These are phyloP conservation scores for Cephus pygmeus DNA, from an alignment of 2,888 invertebrate species.

Conservation along the genomic window DNA sequence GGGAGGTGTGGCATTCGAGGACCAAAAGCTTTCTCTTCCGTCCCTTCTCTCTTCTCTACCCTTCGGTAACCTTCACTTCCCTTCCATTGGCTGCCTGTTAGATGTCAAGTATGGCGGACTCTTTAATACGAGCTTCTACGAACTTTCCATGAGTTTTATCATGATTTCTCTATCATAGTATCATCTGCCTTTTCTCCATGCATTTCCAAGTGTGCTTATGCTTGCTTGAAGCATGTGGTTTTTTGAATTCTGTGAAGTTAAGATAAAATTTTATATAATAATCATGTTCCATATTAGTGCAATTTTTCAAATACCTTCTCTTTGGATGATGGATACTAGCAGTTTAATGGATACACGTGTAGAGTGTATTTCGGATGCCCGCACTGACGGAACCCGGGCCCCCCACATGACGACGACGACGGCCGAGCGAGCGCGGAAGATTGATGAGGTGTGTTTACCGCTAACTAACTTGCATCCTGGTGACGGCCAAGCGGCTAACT, in stretches of 20 bases:
- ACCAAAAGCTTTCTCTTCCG: conserved; percentile 47
- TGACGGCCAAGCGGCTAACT: conserved; percentile 23
- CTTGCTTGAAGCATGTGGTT: too few species aligned
- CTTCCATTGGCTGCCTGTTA: conserved; percentile 56
- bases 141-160: too few species aligned
- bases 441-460: conserved; percentile 61
- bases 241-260: too few species aligned
- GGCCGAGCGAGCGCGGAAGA: conserved; percentile 47
- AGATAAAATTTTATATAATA: too few species aligned
- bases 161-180: too few species aligned
- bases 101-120: conserved; percentile 57
- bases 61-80: conserved; percentile 11
- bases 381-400: conserved; percentile 32
- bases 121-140: conserved; percentile 15
- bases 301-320: too few species aligned
- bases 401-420: conserved; percentile 45
- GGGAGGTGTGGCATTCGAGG: conserved; percentile 64
- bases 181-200: too few species aligned
- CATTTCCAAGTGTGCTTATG: too few species aligned
- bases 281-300: too few species aligned
- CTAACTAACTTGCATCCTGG: conserved; percentile 39
- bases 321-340: conserved; percentile 18
- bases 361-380: conserved; percentile 51
- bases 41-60: conserved; percentile 33
- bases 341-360: conserved; percentile 56